phyloP scores from a whole-genome alignment of 2,113 vertebrate genomes.

The Cyrtonyx montezumae region DNA sequence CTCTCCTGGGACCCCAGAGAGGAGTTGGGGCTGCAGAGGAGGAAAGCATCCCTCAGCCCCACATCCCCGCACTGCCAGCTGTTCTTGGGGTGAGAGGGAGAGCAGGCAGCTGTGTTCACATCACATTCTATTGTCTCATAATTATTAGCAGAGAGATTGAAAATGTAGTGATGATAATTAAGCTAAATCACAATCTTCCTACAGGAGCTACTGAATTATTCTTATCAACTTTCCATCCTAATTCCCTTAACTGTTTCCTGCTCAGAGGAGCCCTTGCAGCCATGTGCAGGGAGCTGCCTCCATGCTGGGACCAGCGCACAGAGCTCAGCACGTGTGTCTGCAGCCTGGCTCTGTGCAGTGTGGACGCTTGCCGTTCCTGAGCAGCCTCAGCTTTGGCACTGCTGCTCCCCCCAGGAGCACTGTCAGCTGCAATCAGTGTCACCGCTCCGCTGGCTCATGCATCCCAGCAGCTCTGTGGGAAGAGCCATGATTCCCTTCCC shows the following conservation, averaged over 20 bases:
- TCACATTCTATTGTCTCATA: constrained; percentile 11
- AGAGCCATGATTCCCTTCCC: not conserved
- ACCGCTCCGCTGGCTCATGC: constrained; percentile 27
- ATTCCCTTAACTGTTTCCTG: not conserved
- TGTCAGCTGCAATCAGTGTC: constrained; percentile 55
- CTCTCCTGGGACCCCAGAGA: not conserved
- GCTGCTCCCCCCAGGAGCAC: not conserved
- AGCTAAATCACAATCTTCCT: constrained; percentile 29
- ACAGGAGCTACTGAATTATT: constrained; percentile 45
- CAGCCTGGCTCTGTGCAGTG: not conserved
- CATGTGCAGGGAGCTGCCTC: not conserved
- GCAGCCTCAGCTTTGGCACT: not conserved
- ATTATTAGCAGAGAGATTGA: constrained; percentile 45
- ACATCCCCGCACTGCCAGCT: accelerated
- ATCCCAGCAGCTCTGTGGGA: accelerated
- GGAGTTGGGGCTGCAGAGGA: not conserved
- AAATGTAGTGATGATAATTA: constrained; percentile 60
- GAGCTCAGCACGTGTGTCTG: not conserved
- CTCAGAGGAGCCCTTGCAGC: not conserved
- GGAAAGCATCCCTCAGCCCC: no score
- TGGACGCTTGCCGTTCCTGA: not conserved
- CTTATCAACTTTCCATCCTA: constrained; percentile 22
- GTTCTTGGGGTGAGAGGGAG: not conserved
- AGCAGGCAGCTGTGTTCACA: not conserved
- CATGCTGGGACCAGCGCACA: not conserved